Percentiles rank a stretch among this genome's conserved stretches.
Evolutionary conservation across 2,888 invertebrate genomes (phyloP).

Genomic region (Xylophagus ater): DNA sequence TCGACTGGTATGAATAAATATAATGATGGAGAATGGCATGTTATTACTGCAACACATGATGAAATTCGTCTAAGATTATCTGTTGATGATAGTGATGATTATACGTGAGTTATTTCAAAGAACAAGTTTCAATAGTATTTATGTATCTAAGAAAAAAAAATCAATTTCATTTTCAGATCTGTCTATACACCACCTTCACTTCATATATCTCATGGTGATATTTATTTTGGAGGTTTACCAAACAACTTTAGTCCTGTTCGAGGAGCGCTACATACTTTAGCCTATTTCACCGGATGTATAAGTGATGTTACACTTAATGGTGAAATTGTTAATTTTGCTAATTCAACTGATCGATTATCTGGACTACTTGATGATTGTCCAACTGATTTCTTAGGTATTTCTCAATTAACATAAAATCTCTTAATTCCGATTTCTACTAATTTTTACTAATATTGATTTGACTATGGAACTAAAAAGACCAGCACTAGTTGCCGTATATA

Average conservation of each 20-base stretch:
- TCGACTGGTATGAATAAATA: conserved; percentile 50
- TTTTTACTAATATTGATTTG: too few species aligned
- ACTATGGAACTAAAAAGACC: too few species aligned
- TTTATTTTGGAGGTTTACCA: conserved; percentile 83
- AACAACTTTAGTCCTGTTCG: conserved; percentile 43
- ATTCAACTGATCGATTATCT: conserved; percentile 47
- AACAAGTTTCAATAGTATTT: too few species aligned
- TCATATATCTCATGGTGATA: conserved; percentile 53
- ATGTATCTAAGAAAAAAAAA: background rate
- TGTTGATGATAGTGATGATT: conserved; percentile 73
- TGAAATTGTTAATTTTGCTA: conserved; percentile 64
- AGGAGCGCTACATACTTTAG: conserved; percentile 46
- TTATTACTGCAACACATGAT: conserved; percentile 73
- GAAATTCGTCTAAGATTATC: conserved; percentile 56
- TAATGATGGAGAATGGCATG: conserved; percentile 92
- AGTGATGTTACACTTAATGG: conserved; percentile 87
- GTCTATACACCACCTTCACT: conserved; percentile 47
- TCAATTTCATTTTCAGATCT: conserved; percentile 36
- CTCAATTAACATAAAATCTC: too few species aligned
- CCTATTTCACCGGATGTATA: conserved; percentile 78
- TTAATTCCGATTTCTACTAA: too few species aligned
- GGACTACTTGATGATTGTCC: conserved; percentile 52
- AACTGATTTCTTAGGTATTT: conserved; percentile 29
- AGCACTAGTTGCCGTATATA: too few species aligned
- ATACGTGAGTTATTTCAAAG: conserved; percentile 45